Evolutionary conservation across 2,113 vertebrate genomes (phyloP).

Genomic region (Salvelinus fontinalis): DNA sequence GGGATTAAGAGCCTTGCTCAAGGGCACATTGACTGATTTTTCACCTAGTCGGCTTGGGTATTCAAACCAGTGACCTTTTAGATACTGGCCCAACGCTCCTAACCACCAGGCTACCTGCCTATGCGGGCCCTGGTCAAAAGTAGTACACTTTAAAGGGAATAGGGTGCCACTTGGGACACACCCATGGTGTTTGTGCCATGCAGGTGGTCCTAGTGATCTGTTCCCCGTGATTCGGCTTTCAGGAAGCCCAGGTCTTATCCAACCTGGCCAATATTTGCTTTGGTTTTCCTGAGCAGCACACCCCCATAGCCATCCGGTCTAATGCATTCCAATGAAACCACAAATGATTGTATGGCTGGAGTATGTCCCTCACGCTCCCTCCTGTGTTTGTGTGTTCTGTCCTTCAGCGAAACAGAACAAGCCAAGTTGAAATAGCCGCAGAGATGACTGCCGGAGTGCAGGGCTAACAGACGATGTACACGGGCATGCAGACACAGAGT

Average conservation of each 20-base stretch:
- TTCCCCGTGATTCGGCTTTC: slow-evolving; percentile 34
- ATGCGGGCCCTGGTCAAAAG: too few species aligned
- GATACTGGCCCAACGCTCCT: too few species aligned
- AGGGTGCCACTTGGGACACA: too few species aligned
- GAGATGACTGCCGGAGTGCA: slow-evolving; percentile 15
- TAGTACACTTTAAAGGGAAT: too few species aligned
- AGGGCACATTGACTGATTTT: too few species aligned
- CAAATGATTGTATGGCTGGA: slow-evolving; percentile 15
- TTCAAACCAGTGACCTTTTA: too few species aligned
- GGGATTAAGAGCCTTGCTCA: too few species aligned
- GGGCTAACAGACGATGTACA: slow-evolving; percentile 36
- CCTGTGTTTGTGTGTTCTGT: slow-evolving; percentile 48
- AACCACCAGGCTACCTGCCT: too few species aligned
- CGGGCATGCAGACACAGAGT: slow-evolving; percentile 13
- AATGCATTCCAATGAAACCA: slow-evolving; percentile 15
- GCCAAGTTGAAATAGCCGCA: slow-evolving; percentile 35
- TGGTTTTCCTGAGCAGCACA: slow-evolving; percentile 33
- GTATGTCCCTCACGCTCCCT: slow-evolving; percentile 6
- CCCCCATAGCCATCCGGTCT: background rate
- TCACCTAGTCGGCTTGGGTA: too few species aligned
- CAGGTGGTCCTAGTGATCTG: slow-evolving; percentile 57
- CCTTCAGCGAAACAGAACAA: slow-evolving; percentile 20
- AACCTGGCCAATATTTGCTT: slow-evolving; percentile 55
- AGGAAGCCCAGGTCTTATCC: slow-evolving; percentile 9
- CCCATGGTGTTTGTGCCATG: background rate